These are phyloP conservation scores for Synanthedon tipuliformis DNA, from an alignment of 2,888 invertebrate genomes.

Conservation along the genomic window DNA sequence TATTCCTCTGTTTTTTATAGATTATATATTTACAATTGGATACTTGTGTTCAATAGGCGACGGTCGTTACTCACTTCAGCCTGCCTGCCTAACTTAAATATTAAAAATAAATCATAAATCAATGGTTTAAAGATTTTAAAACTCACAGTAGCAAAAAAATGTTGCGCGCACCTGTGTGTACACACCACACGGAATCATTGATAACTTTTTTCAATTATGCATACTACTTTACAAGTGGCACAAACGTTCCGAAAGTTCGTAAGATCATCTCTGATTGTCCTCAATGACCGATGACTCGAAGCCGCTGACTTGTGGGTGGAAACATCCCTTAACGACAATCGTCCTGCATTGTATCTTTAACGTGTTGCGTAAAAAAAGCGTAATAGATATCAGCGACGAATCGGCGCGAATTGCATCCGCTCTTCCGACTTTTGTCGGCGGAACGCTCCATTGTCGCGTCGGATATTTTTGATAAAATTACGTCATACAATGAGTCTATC, in stretches of 20 bases:
- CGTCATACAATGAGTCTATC: conserved; percentile 51
- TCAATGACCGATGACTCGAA: conserved; percentile 56
- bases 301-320: conserved; percentile 64
- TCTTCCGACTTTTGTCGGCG: conserved; percentile 68
- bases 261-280: conserved; percentile 61
- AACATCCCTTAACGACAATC: conserved; percentile 58
- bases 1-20: no score
- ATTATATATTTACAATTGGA: no score
- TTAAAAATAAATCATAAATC: no score
- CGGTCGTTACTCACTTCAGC: no score
- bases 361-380: conserved; percentile 55
- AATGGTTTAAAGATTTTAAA: no score
- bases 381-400: conserved; percentile 43
- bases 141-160: no score
- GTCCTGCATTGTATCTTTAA: conserved; percentile 30
- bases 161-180: conserved; percentile 39
- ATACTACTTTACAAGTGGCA: conserved; percentile 37
- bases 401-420: conserved; percentile 67
- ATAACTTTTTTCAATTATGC: conserved; percentile 19
- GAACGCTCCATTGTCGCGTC: conserved; percentile 44
- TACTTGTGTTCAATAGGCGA: no score
- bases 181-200: conserved; percentile 14
- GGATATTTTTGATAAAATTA: conserved; percentile 69
- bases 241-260: conserved; percentile 50
- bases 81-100: no score